These are phyloP conservation scores for Aegotheles bennettii DNA, from an alignment of 2,113 vertebrate species.

Conservation along the genomic window DNA sequence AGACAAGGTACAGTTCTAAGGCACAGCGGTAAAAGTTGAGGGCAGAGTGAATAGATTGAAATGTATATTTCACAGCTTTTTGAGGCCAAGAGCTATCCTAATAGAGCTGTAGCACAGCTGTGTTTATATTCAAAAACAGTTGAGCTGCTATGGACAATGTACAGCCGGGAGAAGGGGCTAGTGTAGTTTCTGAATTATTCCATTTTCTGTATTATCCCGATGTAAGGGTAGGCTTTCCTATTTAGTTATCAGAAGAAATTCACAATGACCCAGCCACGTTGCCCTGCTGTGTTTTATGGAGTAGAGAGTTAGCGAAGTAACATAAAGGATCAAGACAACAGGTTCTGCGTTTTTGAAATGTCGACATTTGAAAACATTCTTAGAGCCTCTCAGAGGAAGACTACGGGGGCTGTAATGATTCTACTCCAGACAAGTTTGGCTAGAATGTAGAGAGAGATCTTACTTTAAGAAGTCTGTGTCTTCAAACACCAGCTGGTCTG, in stretches of 20 bases:
- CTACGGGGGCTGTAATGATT: conserved; percentile 17
- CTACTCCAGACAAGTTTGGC: conserved; percentile 1
- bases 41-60: neutral
- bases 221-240: neutral
- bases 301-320: neutral
- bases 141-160: neutral
- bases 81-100: neutral
- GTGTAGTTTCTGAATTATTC: neutral
- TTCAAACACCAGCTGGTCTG: conserved; percentile 42
- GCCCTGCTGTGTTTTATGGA: conserved; percentile 35
- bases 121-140: neutral
- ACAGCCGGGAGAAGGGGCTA: neutral
- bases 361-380: conserved; percentile 43
- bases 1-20: neutral
- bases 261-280: neutral
- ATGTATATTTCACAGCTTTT: neutral
- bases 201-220: neutral
- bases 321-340: conserved; percentile 58
- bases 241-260: conserved; percentile 18
- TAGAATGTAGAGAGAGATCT: neutral
- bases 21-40: neutral
- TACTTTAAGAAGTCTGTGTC: conserved; percentile 26
- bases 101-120: neutral
- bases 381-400: conserved; percentile 35
- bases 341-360: conserved; percentile 36